phyloP scores from a whole-genome alignment of 2,113 vertebrate genomes.

The Danio rerio region GRCz12tu NC_133193.1:18808001-18808500 shows the following conservation, averaged over 20 bases:
- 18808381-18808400: slow-evolving; percentile 75
- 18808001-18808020: slow-evolving; percentile 76
- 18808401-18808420: slow-evolving; percentile 72
- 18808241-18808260: too few relatives aligned
- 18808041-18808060: neutral
- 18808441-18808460: slow-evolving; percentile 74
- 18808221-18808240: neutral
- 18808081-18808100: slow-evolving; percentile 1
- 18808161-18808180: slow-evolving; percentile 66
- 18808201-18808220: neutral
- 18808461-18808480: slow-evolving; percentile 77
- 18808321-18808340: neutral
- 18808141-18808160: slow-evolving; percentile 57
- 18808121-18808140: slow-evolving; percentile 76
- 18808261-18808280: too few relatives aligned
- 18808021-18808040: neutral
- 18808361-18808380: slow-evolving; percentile 62
- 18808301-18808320: too few relatives aligned
- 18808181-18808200: slow-evolving; percentile 62
- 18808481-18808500: slow-evolving; percentile 77
- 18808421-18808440: slow-evolving; percentile 77
- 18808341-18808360: slow-evolving; percentile 50
- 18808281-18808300: slow-evolving; percentile 38
- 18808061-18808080: neutral
- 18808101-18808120: slow-evolving; percentile 64